These are phyloP conservation scores for Trichogramma evanescens DNA, from an alignment of 2,888 invertebrate species.

Conservation along the genomic window DNA sequence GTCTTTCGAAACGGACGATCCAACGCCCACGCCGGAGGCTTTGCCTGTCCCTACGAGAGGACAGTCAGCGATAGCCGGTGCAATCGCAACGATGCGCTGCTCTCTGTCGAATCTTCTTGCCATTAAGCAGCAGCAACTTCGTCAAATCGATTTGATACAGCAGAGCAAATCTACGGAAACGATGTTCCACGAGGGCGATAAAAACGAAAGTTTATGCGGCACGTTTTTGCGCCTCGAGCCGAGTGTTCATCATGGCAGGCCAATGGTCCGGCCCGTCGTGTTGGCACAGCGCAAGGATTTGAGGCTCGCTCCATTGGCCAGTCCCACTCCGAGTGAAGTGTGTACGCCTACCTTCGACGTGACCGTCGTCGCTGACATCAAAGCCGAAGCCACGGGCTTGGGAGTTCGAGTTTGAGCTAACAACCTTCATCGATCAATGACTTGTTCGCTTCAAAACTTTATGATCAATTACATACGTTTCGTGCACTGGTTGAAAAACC, in stretches of 20 bases:
- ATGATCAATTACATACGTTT: no score
- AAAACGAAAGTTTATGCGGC: conserved; percentile 18
- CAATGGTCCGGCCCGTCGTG: conserved; percentile 26
- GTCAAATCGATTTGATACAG: neutral
- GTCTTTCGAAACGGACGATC: conserved; percentile 33
- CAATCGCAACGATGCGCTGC: no score
- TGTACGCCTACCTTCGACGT: conserved; percentile 40
- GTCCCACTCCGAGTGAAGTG: conserved; percentile 39
- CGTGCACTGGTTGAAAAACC: no score
- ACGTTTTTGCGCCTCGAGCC: conserved; percentile 32
- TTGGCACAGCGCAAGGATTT: conserved; percentile 24
- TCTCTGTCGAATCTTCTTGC: no score
- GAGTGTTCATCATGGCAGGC: conserved; percentile 29
- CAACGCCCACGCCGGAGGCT: neutral
- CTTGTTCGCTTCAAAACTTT: no score
- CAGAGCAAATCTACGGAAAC: conserved; percentile 41
- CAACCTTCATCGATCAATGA: no score
- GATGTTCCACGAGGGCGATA: conserved; percentile 25
- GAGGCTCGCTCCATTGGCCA: conserved; percentile 35
- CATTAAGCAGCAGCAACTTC: no score
- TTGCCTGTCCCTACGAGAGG: neutral
- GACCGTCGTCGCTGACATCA: conserved; percentile 35
- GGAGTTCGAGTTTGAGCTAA: conserved; percentile 34
- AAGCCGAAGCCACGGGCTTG: conserved; percentile 30
- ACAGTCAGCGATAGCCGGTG: no score